Evolutionary conservation across 2,797 vertebrate genomes (phyloP), one percentile per base, ranked within the genome.

Genomic region (Tokudaia muenninki): DNA sequence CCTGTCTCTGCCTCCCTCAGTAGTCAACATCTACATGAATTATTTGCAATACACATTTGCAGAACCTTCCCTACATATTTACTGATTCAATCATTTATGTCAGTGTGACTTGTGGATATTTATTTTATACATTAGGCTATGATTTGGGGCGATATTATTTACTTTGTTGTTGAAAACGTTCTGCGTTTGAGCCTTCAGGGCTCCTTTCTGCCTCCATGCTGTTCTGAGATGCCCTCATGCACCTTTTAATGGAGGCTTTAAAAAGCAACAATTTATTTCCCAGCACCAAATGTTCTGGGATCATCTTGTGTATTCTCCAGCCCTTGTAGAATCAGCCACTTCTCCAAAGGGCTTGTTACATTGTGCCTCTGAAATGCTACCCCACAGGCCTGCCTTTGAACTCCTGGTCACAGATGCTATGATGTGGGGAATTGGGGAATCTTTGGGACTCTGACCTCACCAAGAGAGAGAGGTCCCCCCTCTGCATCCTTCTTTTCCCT

Each of bases 401-500:
- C 41, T n/a, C 41, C 0, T 34, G 57, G 55, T 21, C 57, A 47
- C 34, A 50, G 89, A 13, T 29, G 22, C 44, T 52, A 22, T 29
- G 77, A 47, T 21, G 50, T 61, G 26, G 37, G 29, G 34, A 50
- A 61, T 4, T 4, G 24, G 67, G 29, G 2, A 61, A 34, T 41
- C 29, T 63, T 37, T 65, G 21, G 44, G 31, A 26, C 74, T 63
- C 29, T 2, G 6, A 41, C 41, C 11, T 47, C 11, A 21, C 29
- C 19, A 16, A 21, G 11, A 9, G 19, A 61, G 7, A 5, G 37
- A 31, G 29, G 12, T n/a, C 37, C 37, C 44, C 37, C 5, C 17
- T 44, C 11, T 19, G 0, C 19, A 19, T 3, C 1, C 31, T 11
- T 0, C 21, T 70, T 9, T 26, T 9, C 8, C 65, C 8, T 3